These are phyloP conservation scores for Rhimphoctona megacephalus DNA, from an alignment of 2,888 invertebrate species.

Conservation along the genomic window DNA sequence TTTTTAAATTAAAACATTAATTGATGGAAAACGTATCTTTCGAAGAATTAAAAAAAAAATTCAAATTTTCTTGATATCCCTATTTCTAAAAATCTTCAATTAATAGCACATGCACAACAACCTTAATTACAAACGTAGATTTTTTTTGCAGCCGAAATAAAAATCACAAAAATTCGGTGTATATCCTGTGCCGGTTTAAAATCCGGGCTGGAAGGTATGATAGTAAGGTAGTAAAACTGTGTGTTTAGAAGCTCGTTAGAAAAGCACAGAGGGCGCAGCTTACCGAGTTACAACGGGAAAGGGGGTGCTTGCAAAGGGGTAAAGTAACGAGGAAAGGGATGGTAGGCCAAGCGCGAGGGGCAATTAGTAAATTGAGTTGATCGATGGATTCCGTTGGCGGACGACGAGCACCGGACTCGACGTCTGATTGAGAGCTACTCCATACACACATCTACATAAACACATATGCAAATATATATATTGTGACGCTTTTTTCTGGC, in stretches of 20 bases:
- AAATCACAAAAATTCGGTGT: background rate
- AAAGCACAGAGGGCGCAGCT: conserved; percentile 38
- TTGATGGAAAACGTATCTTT: background rate
- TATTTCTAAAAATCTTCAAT: no score
- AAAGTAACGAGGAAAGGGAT: conserved; percentile 30
- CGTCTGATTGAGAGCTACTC: conserved; percentile 82
- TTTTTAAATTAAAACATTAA: background rate
- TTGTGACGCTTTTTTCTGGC: no score
- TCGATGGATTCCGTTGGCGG: conserved; percentile 83
- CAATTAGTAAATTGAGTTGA: conserved; percentile 85
- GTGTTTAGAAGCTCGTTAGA: conserved; percentile 33
- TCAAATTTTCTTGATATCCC: background rate
- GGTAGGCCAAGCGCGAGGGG: conserved; percentile 68
- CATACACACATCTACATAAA: conserved; percentile 20
- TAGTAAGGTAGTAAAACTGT: conserved; percentile 21
- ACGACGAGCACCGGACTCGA: conserved; percentile 79
- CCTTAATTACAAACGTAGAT: background rate
- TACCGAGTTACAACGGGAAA: conserved; percentile 8
- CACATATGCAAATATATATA: conserved; percentile 22
- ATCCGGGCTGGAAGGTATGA: background rate
- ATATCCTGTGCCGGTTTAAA: background rate
- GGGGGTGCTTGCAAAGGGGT: conserved; percentile 26
- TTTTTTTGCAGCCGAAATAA: background rate
- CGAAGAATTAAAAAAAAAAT: background rate
- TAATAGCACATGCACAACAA: no score